Evolutionary conservation across 2,888 invertebrate species (phyloP), one percentile per base, ranked within the genome.

Genomic region (Panorpa germanica): DNA sequence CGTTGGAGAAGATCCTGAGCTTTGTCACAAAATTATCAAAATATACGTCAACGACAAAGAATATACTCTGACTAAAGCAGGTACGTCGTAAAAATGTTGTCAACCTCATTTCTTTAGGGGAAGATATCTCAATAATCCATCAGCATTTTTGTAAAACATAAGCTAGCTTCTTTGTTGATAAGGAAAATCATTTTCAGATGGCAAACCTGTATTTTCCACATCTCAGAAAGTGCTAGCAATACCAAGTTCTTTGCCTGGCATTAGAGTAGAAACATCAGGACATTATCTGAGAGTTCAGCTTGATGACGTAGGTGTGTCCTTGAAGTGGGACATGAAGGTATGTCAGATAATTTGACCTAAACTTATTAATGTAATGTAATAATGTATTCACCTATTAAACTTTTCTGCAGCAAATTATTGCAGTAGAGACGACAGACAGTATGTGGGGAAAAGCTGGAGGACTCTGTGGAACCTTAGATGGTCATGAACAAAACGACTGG

Each of bases 401-500:
- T 11, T 25, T 31, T 28, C 20, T 45, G 29, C 50, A 73, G 65
- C 65, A 70, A 44, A 49, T 72, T 35, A 55, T 83, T 4, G 58
- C 71, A 36, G 54, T 82, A 0, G 70, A 73, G 45, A 72, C 70
- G 0, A 59, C 66, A 2, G 65, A 73, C 14, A 59, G 61, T 3
- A 49, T 80, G 19, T 83, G 81, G 76, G 77, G 78, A 43, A 68
- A 71, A 41, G 77, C 82, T 0, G 69, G 69, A 36, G 90, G 88
- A 31, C 56, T 90, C 0, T 90, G 90, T 45, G 88, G 90, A 0
- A 61, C 59, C 1, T 53, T 81, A 39, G 77, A 88, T 48, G 76
- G 77, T 0, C 61, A 70, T 41, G 51, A 57, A 4, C 53, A 52
- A 5, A 76, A 82, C 43, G 86, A 88, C 47, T 58, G 80, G 37